phyloP scores from a whole-genome alignment of 2,113 vertebrate genomes.

The Thryonomys swinderianus region DNA sequence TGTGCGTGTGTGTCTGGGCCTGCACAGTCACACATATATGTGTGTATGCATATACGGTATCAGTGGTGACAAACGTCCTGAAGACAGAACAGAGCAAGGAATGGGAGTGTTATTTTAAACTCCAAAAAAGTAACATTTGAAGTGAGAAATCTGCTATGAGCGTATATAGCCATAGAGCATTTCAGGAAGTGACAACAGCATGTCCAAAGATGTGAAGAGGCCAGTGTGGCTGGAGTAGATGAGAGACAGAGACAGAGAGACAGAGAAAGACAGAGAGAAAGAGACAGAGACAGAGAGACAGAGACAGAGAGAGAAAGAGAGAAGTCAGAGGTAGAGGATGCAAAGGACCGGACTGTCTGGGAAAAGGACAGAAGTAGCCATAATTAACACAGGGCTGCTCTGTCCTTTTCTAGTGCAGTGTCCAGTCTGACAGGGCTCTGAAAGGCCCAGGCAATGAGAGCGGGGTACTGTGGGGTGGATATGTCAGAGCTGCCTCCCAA shows the following conservation, averaged over 20 bases:
- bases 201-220: background rate
- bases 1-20: rapidly evolving
- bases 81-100: background rate
- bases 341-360: background rate
- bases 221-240: too few species aligned
- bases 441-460: background rate
- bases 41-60: too few species aligned
- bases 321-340: background rate
- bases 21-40: too few species aligned
- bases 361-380: background rate
- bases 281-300: background rate
- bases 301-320: background rate
- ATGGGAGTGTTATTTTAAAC: background rate
- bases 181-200: background rate
- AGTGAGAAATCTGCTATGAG: background rate
- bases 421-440: background rate
- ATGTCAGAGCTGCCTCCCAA: background rate
- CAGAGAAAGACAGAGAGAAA: background rate
- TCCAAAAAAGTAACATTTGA: background rate
- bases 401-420: background rate
- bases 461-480: too few species aligned
- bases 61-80: background rate
- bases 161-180: background rate
- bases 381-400: background rate
- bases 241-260: too few species aligned